These are phyloP conservation scores for Bovichtus variegatus DNA, from an alignment of 2,797 vertebrate genomes.

Conservation along the genomic window DNA sequence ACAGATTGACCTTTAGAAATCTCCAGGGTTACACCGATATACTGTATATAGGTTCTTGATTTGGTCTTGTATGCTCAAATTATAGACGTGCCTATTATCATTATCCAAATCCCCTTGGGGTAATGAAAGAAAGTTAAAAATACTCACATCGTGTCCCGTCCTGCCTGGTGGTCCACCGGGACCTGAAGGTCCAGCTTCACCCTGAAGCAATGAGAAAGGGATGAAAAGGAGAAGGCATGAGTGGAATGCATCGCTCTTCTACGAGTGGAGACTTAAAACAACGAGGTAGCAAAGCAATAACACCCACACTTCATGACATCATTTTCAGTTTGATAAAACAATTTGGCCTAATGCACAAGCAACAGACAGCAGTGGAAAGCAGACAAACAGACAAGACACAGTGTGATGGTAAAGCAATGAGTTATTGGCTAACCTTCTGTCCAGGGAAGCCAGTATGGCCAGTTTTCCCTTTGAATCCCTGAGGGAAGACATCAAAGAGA, in stretches of 20 bases:
- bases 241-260: not conserved
- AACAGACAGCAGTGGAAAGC: not conserved
- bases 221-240: conserved; percentile 7
- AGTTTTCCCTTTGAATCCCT: conserved; percentile 97
- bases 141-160: conserved; percentile 89
- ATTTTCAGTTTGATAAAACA: conserved; percentile 35
- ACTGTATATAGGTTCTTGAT: not conserved
- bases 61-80: not conserved
- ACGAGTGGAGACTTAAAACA: not conserved
- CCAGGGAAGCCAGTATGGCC: conserved; percentile 94
- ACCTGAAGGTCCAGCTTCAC: conserved; percentile 91
- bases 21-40: not conserved
- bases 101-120: not conserved
- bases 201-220: conserved; percentile 78
- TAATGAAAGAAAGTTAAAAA: not conserved
- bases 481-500: conserved; percentile 75
- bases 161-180: conserved; percentile 88
- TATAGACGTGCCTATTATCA: not conserved
- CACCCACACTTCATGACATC: not conserved
- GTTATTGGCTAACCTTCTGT: conserved; percentile 87
- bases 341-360: conserved; percentile 17
- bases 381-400: conserved; percentile 16
- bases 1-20: conserved; percentile 35
- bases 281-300: not conserved
- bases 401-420: conserved; percentile 35